Base-by-base conservation (phyloP, 2,888 invertebrate species). In the Listrodromus nycthemerus region DNA sequence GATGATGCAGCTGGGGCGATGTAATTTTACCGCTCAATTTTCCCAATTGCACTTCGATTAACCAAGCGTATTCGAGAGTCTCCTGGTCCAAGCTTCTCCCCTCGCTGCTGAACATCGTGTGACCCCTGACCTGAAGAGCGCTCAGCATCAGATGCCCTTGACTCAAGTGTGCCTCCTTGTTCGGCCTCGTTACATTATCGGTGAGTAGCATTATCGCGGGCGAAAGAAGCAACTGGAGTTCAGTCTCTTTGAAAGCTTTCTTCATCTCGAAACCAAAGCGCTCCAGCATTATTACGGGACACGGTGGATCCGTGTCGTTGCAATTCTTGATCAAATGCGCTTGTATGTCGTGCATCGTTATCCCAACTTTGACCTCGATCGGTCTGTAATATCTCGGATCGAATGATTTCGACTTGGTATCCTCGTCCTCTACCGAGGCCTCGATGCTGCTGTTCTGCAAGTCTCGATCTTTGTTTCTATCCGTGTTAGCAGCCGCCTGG, bases 201-300 rank as follows among this genome's bases (percentile, higher is more conserved):
- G 96, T 95, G 0, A 97, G 95, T 7, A 98, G 95, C 86, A 99
- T 94, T 89, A 98, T 97, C 0, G 98, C 96, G 0, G 99, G 99
- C 87, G 98, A 98, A 0, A 98, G 94, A 5, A 98, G 93, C 0
- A 99, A 95, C 92, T 99, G 99, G 7, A 99, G 94, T 89, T 97
- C 96, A 0, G 98, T 99, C 93, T 99, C 99, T 83, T 96, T 95
- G 92, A 97, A 99, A 24, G 96, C 95, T 93, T 99, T 99, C 92
- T 98, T 97, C 97, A 99, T 97, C 95, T 99, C 99, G 93, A 99
- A 99, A 1, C 98, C 98, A 87, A 99, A 96, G 85, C 98, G 95
- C 94, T 99, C 99, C 63, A 98, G 95, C 24, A 98, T 93, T 83
- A 98, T 95, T 6, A 97, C 96, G 0, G 98, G 99, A 93, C 99